These are phyloP conservation scores for Squalus acanthias DNA, from an alignment of 2,797 vertebrate genomes.

Conservation along the genomic window DNA sequence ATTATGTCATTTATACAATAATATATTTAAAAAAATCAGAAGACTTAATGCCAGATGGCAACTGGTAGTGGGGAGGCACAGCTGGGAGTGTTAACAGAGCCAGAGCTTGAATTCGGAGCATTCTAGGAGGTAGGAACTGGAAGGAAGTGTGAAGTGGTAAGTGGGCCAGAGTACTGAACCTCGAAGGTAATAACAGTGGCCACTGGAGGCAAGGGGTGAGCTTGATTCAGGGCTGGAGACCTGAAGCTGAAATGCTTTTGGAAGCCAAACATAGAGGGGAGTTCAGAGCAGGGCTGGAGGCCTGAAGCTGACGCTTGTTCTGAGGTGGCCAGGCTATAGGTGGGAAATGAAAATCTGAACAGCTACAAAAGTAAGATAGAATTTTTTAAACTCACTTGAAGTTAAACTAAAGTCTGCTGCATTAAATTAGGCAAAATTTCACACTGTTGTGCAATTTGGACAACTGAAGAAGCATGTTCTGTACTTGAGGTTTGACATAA, in stretches of 20 bases:
- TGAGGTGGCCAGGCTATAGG: background rate
- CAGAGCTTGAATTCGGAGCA: background rate
- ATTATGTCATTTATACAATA: background rate
- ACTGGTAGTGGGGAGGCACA: background rate
- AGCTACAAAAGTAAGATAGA: background rate
- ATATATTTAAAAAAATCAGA: background rate
- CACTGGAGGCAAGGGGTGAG: background rate
- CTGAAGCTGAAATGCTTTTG: background rate
- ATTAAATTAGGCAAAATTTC: background rate
- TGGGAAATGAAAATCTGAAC: background rate
- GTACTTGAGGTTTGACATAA: constrained; percentile 10
- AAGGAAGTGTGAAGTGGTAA: background rate
- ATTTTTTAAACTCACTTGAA: background rate
- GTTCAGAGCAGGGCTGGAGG: background rate
- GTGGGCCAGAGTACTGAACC: background rate
- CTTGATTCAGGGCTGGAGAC: background rate
- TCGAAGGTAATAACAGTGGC: background rate
- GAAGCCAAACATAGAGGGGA: background rate
- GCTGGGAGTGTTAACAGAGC: background rate
- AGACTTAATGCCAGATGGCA: background rate
- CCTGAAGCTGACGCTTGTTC: background rate
- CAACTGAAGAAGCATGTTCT: background rate
- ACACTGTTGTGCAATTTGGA: background rate
- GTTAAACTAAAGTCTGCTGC: background rate
- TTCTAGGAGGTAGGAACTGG: background rate